Percentiles rank a stretch among this genome's conserved stretches.
These are phyloP conservation scores for Drosophila percnosoma DNA, from an alignment of 2,888 invertebrate genomes.

Conservation along the genomic window DNA sequence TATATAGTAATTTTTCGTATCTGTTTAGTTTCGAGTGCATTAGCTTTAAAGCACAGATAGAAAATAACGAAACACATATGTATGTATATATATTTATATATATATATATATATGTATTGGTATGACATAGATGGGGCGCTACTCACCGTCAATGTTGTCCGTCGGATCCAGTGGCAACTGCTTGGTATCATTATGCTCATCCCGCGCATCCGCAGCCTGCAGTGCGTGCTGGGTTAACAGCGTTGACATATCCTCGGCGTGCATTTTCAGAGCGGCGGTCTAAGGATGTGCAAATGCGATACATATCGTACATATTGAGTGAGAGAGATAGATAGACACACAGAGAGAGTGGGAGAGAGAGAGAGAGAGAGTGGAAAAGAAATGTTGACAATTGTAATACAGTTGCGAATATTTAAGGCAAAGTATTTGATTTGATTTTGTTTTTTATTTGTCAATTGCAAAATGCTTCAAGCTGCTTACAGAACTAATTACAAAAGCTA, in stretches of 20 bases:
- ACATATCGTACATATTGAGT: neutral
- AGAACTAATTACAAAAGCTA: conserved; percentile 55
- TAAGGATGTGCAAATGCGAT: conserved; percentile 13
- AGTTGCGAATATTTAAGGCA: conserved; percentile 3
- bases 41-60: conserved; percentile 73
- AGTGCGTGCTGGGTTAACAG: conserved; percentile 88
- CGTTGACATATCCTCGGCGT: conserved; percentile 88
- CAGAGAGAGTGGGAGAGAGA: conserved; percentile 1
- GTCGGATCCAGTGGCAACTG: conserved; percentile 89
- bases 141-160: conserved; percentile 92
- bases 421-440: conserved; percentile 11
- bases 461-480: conserved; percentile 66
- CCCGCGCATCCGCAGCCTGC: conserved; percentile 86
- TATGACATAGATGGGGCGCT: conserved; percentile 41
- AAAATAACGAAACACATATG: conserved; percentile 47
- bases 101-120: conserved; percentile 23
- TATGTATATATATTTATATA: conserved; percentile 18
- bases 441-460: conserved; percentile 50
- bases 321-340: neutral
- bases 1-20: conserved; percentile 42
- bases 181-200: conserved; percentile 86
- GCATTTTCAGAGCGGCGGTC: conserved; percentile 83
- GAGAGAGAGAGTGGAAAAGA: conserved; percentile 11
- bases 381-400: conserved; percentile 22
- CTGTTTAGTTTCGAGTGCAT: conserved; percentile 59